Evolutionary conservation across 2,797 vertebrate genomes (phyloP), one percentile per base, ranked within the genome.

Genomic region (Mormyrus proboscirostris): DNA sequence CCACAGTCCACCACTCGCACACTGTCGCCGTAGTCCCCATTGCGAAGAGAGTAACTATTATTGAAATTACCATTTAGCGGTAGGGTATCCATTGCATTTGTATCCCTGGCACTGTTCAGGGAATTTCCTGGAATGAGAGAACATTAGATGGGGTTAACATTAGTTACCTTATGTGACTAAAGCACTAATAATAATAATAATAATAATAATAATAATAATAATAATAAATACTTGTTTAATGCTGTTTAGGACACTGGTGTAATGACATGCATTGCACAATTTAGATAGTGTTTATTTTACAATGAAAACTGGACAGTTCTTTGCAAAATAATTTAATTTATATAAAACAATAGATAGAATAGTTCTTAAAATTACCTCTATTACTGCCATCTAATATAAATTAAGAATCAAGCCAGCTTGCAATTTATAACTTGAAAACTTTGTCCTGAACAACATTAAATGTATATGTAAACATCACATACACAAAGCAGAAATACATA

Each of bases 1-100:
- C 98, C 98, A 94, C 98, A 99, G 96, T 99, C 98, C 93, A 98
- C 97, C 90, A 98, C 98, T 95, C 98, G 98, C 94, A 99, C 96
- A 8, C 97, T 96, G 94, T 98, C 96, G 5, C 95, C 96, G 94
- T 98, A 99, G 95, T 98, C 97, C 94, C 97, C 98, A 0, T 99
- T 99, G 93, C 97, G 97, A 94, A 99, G 95, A 49, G 98, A 99
- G 95, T 99, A 99, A 97, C 98, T 99, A 95, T 99, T 99, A 95
- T 99, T 99, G 96, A 99, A 99, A 95, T 99, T 99, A 97, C 98
- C 98, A 98, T 99, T 99, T 98, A 99, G 98, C 97, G 98, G 98
- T 97, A 99, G 98, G 96, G 98, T 99, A 97, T 99, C 98, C 98
- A 99, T 99, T 97, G 98, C 98, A 98, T 98, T 99, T 97, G 97